Conservation (phyloP, 2,888 invertebrate species). For the Anagyrus pseudococci region DNA sequence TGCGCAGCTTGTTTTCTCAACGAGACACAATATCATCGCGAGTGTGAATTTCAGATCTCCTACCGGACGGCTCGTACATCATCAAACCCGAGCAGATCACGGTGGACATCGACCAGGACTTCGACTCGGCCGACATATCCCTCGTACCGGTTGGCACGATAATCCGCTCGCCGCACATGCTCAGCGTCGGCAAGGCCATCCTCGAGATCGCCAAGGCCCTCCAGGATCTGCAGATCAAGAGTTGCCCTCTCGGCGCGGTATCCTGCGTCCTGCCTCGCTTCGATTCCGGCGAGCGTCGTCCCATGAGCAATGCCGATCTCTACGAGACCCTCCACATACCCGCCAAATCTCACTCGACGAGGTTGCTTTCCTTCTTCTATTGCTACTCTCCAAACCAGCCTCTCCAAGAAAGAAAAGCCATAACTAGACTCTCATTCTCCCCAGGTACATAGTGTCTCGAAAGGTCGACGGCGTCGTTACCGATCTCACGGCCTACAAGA, state of each 20-base stretch:
- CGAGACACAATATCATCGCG: background rate
- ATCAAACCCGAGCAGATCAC: conserved; percentile 48
- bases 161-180: conserved; percentile 51
- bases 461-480: conserved; percentile 42
- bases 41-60: conserved; percentile 45
- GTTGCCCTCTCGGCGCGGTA: conserved; percentile 13
- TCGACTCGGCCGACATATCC: conserved; percentile 42
- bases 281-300: conserved; percentile 31
- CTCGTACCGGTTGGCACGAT: conserved; percentile 42
- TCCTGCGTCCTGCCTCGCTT: conserved; percentile 47
- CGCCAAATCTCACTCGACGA: conserved; percentile 47
- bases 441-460: conserved; percentile 29
- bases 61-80: conserved; percentile 54
- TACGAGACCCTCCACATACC: conserved; percentile 51
- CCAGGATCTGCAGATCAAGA: conserved; percentile 42
- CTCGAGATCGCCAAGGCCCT: conserved; percentile 47
- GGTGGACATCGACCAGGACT: conserved; percentile 19
- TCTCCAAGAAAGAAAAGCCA: background rate
- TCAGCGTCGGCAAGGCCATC: conserved; percentile 54
- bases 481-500: conserved; percentile 45
- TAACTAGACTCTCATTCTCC: background rate
- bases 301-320: conserved; percentile 47
- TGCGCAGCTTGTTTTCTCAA: background rate
- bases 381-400: background rate
- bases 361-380: too few relatives aligned